Evolutionary conservation across 2,888 invertebrate species (phyloP).

Genomic region (Troglohyphantes excavatus): DNA sequence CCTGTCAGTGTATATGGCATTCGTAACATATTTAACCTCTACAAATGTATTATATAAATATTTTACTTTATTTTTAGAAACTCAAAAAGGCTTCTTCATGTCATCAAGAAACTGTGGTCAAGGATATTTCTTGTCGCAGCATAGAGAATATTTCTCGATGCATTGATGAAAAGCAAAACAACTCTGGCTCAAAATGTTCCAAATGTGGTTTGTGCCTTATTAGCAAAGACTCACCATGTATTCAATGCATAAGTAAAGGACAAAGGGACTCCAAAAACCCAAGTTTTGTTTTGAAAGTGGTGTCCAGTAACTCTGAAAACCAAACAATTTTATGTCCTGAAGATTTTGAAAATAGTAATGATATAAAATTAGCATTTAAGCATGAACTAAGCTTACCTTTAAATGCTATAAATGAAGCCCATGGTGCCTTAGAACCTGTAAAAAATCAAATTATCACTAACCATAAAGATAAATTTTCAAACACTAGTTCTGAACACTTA

Average conservation of each 20-base stretch:
- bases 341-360: too few relatives aligned
- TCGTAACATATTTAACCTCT: too few relatives aligned
- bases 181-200: background rate
- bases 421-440: background rate
- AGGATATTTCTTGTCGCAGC: background rate
- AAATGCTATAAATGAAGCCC: background rate
- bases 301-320: background rate
- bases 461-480: background rate
- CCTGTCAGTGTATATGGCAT: too few relatives aligned
- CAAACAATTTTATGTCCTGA: too few relatives aligned
- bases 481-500: background rate
- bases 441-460: background rate
- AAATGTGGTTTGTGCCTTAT: conserved; percentile 1
- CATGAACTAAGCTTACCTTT: background rate
- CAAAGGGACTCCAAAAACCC: background rate
- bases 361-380: too few relatives aligned
- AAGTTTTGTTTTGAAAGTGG: background rate
- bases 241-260: background rate
- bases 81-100: background rate
- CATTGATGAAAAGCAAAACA: background rate
- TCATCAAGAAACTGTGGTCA: background rate
- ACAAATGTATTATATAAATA: background rate
- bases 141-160: background rate
- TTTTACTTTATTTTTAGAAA: background rate
- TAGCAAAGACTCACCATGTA: background rate